phyloP scores from a whole-genome alignment of 2,113 vertebrate species.

The Pantherophis guttatus region DNA sequence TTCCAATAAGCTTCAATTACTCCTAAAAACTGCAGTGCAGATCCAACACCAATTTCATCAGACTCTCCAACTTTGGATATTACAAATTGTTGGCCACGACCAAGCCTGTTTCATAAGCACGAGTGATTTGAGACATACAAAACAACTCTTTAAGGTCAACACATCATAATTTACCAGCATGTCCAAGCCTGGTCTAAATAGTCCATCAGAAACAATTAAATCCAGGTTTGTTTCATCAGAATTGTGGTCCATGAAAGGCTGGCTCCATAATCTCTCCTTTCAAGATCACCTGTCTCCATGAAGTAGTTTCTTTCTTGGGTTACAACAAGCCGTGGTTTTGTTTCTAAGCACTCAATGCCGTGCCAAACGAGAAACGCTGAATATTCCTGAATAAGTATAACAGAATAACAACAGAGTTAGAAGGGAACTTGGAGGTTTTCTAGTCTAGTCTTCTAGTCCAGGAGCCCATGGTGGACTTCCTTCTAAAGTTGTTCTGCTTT shows the following conservation, averaged over 20 bases:
- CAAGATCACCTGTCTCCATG: not conserved
- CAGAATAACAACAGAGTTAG: not conserved
- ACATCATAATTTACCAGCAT: not conserved
- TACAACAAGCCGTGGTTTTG: not conserved
- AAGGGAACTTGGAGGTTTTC: not conserved
- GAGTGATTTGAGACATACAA: not conserved
- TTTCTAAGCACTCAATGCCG: not conserved
- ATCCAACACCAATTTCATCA: not conserved
- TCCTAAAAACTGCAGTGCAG: not conserved
- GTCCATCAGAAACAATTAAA: not conserved
- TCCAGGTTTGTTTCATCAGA: not conserved
- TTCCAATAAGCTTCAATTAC: not conserved
- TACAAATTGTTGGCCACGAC: not conserved
- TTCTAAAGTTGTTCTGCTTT: too few relatives aligned
- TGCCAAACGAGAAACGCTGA: not conserved
- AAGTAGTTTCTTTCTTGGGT: not conserved
- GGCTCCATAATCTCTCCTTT: not conserved
- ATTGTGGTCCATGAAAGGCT: not conserved
- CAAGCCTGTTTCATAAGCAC: not conserved
- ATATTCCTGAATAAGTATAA: not conserved
- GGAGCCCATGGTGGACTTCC: too few relatives aligned
- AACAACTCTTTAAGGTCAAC: not conserved
- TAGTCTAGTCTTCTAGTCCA: not conserved
- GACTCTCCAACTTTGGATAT: not conserved
- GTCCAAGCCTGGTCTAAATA: not conserved